A percentile compares a stretch with the other conserved stretches of the same genome.
phyloP scores from a whole-genome alignment of 1,140 invertebrate species.

The Platyura marginata region DNA sequence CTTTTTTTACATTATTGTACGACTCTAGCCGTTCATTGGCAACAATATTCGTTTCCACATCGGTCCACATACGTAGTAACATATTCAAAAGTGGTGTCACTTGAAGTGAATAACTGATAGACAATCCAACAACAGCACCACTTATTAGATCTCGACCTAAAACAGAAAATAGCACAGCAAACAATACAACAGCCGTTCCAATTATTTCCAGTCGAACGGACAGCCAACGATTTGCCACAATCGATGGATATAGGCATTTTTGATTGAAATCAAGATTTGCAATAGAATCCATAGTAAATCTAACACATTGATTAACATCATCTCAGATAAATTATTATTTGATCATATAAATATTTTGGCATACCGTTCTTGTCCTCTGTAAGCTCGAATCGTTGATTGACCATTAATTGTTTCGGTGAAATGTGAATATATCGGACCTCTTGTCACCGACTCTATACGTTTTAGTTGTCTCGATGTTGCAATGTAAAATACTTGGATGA shows the following conservation, averaged over 20 bases:
- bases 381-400: constrained; percentile 2
- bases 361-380: neutral
- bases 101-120: constrained; percentile 73
- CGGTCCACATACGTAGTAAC: constrained; percentile 90
- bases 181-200: constrained; percentile 80
- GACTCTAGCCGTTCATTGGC: constrained; percentile 95
- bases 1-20: constrained; percentile 68
- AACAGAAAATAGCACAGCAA: constrained; percentile 75
- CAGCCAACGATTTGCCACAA: constrained; percentile 82
- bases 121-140: constrained; percentile 71
- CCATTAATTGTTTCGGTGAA: constrained; percentile 38
- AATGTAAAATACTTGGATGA: constrained; percentile 89
- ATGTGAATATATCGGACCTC: constrained; percentile 49
- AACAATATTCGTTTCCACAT: constrained; percentile 95
- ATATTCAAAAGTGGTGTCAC: constrained; percentile 90
- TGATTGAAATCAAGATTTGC: constrained; percentile 44
- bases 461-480: constrained; percentile 86
- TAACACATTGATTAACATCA: neutral
- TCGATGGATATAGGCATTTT: constrained; percentile 46
- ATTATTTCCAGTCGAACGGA: constrained; percentile 81
- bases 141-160: constrained; percentile 40
- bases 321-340: no score
- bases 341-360: neutral
- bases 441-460: constrained; percentile 53
- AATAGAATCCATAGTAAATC: neutral